phyloP scores from a whole-genome alignment of 2,797 vertebrate species.

The Rhodeus uyekii region DNA sequence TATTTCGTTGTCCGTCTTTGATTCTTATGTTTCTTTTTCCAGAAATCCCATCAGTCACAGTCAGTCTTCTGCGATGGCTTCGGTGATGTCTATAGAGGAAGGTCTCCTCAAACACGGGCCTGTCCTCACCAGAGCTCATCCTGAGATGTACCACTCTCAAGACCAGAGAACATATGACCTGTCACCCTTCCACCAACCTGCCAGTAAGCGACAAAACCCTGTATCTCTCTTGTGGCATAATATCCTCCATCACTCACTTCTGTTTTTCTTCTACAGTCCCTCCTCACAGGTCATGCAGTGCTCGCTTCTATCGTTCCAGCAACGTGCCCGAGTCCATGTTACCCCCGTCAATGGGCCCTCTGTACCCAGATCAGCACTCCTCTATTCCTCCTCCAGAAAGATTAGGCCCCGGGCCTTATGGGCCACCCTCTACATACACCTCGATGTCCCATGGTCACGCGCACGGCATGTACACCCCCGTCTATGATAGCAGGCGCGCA shows the following conservation, averaged over 20 bases:
- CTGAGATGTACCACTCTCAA: constrained; percentile 86
- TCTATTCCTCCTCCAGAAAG: constrained; percentile 82
- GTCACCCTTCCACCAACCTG: constrained; percentile 78
- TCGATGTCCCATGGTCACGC: constrained; percentile 78
- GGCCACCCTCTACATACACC: constrained; percentile 80
- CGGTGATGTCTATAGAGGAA: constrained; percentile 77
- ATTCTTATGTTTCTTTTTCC: constrained; percentile 79
- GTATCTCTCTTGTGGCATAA: neutral
- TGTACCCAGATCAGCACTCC: constrained; percentile 83
- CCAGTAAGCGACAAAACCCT: constrained; percentile 77
- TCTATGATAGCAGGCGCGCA: constrained; percentile 93
- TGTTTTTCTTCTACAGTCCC: neutral
- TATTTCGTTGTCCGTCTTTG: neutral
- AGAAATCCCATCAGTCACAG: constrained; percentile 86
- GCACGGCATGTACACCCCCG: constrained; percentile 90
- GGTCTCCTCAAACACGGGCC: constrained; percentile 82
- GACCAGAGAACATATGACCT: constrained; percentile 86
- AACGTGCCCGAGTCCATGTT: constrained; percentile 88
- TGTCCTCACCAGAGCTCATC: constrained; percentile 79
- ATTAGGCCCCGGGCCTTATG: constrained; percentile 77
- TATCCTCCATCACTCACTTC: neutral
- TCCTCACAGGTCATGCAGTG: constrained; percentile 83
- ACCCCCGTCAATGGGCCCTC: constrained; percentile 83
- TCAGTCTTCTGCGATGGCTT: constrained; percentile 73
- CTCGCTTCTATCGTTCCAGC: constrained; percentile 88